phyloP scores from a whole-genome alignment of 2,888 invertebrate species.

The Drosophila conformis region DNA sequence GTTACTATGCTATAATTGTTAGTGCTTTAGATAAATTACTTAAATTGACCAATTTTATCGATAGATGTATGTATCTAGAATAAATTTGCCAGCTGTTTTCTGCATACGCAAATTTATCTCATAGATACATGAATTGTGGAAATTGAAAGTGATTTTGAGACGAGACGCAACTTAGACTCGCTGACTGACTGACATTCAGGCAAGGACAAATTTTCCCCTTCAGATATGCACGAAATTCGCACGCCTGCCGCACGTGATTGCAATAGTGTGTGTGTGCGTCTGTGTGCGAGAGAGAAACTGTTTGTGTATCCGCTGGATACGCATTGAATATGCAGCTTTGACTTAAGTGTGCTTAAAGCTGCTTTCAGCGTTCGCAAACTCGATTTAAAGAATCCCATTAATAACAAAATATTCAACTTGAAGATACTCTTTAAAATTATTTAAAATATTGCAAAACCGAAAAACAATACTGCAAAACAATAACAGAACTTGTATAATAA shows the following conservation, averaged over 20 bases:
- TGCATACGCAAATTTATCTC: slow-evolving; percentile 35
- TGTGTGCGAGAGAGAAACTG: slow-evolving; percentile 3
- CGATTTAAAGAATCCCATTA: slow-evolving; percentile 11
- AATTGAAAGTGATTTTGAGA: slow-evolving; percentile 53
- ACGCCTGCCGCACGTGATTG: slow-evolving; percentile 62
- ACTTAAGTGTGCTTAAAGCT: slow-evolving; percentile 17
- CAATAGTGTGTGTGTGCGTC: slow-evolving; percentile 9
- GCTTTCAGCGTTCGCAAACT: slow-evolving; percentile 20
- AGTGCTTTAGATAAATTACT: slow-evolving; percentile 49
- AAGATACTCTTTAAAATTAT: slow-evolving; percentile 10
- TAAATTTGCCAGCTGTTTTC: slow-evolving; percentile 30
- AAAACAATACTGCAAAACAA: too few relatives aligned
- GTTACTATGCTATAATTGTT: slow-evolving; percentile 19
- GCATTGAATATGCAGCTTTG: slow-evolving; percentile 6
- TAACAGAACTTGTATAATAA: neutral
- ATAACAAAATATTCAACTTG: neutral
- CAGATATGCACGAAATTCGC: slow-evolving; percentile 34
- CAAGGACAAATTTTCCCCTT: slow-evolving; percentile 70
- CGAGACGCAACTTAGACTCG: slow-evolving; percentile 19
- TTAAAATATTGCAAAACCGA: too few relatives aligned
- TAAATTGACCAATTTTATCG: slow-evolving; percentile 55
- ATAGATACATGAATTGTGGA: slow-evolving; percentile 21
- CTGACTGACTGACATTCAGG: slow-evolving; percentile 69
- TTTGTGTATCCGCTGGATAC: slow-evolving; percentile 55
- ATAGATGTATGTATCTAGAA: slow-evolving; percentile 4